These are phyloP conservation scores for Hydroisotoma schaefferi DNA, from an alignment of 2,888 invertebrate genomes.

Conservation along the genomic window DNA sequence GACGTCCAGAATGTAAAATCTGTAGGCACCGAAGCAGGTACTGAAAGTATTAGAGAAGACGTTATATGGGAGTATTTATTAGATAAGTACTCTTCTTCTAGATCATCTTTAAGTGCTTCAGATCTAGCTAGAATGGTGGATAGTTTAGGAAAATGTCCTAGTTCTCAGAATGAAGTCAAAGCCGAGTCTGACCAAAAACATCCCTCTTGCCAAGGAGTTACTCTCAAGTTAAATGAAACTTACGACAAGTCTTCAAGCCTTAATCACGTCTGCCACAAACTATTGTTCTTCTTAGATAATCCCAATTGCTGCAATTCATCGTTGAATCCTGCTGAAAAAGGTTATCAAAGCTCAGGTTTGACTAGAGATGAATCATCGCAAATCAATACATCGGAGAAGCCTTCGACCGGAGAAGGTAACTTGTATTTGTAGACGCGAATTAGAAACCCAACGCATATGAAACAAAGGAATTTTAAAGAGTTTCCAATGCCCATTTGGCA, in stretches of 20 bases:
- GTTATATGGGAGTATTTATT: conserved; percentile 39
- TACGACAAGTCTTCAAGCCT: conserved; percentile 30
- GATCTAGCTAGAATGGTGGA: conserved; percentile 25
- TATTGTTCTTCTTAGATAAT: conserved; percentile 40
- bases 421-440: not conserved
- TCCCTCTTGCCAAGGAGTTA: not conserved
- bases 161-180: not conserved
- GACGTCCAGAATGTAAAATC: no score
- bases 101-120: conserved; percentile 21
- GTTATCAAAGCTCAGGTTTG: conserved; percentile 1
- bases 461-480: not conserved
- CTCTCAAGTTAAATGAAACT: not conserved
- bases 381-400: no score
- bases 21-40: no score
- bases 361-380: conserved; percentile 2
- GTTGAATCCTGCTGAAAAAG: conserved; percentile 4
- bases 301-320: conserved; percentile 31
- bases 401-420: conserved; percentile 43
- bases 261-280: conserved; percentile 24
- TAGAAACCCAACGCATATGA: not conserved
- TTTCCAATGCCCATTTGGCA: no score
- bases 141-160: conserved; percentile 20
- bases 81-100: conserved; percentile 38
- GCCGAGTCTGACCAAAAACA: not conserved
- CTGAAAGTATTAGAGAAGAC: conserved; percentile 8